Evolutionary conservation across 2,797 vertebrate genomes (phyloP).

Genomic region (Gymnocypris eckloni): DNA sequence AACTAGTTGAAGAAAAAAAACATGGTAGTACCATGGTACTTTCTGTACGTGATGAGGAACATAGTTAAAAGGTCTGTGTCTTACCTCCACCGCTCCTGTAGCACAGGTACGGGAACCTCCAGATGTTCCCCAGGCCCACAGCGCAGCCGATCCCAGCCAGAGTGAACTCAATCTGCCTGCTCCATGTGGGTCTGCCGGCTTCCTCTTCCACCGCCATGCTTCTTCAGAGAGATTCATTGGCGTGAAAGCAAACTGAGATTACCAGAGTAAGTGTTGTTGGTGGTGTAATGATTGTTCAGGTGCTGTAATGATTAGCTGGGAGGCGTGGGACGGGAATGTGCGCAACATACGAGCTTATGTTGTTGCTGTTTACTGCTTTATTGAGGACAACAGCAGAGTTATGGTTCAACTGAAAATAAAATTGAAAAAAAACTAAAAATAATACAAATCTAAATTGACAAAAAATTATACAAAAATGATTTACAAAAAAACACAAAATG

Average conservation of each 20-base stretch:
- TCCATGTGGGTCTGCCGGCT: conserved; percentile 75
- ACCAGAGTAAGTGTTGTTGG: conserved; percentile 45
- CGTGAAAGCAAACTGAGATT: conserved; percentile 33
- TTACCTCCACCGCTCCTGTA: conserved; percentile 84
- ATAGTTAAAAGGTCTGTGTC: conserved; percentile 17
- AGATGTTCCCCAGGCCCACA: conserved; percentile 80
- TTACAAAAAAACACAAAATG: background rate
- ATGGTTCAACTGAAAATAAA: background rate
- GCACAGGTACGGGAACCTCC: conserved; percentile 83
- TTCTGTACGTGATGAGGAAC: background rate
- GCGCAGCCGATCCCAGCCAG: conserved; percentile 79
- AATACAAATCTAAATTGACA: background rate
- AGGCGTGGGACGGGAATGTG: conserved; percentile 8
- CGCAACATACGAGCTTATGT: background rate
- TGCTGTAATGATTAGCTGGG: conserved; percentile 79
- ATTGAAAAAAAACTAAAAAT: background rate
- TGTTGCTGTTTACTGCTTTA: background rate
- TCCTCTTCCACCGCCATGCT: conserved; percentile 61
- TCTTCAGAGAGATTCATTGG: conserved; percentile 8
- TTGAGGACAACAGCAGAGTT: background rate
- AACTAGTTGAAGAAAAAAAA: background rate
- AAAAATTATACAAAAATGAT: background rate
- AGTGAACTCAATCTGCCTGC: conserved; percentile 81
- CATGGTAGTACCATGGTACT: background rate
- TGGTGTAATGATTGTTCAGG: conserved; percentile 71